These are phyloP conservation scores for Perognathus longimembris DNA, from an alignment of 2,113 vertebrate species.

Conservation along the genomic window DNA sequence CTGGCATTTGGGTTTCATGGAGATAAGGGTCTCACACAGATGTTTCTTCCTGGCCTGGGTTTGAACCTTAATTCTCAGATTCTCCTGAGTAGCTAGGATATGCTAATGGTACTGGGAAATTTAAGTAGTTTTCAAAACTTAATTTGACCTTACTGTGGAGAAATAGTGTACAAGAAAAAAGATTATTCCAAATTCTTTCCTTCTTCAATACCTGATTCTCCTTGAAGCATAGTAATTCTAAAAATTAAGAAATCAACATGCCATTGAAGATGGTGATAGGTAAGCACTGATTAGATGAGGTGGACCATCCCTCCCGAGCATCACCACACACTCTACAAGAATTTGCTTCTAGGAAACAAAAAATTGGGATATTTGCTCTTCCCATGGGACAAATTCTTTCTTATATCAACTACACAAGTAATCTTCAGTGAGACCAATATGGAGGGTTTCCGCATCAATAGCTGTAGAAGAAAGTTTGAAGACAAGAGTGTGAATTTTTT, in stretches of 20 bases:
- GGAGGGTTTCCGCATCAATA: neutral
- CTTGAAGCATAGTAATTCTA: neutral
- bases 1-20: too few relatives aligned
- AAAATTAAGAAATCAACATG: neutral
- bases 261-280: neutral
- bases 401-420: neutral
- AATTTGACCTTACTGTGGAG: too few relatives aligned
- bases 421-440: neutral
- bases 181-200: neutral
- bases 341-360: neutral
- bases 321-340: neutral
- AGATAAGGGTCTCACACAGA: too few relatives aligned
- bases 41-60: too few relatives aligned
- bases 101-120: too few relatives aligned
- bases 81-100: too few relatives aligned
- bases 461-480: neutral
- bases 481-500: conserved; percentile 17
- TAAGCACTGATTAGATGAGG: too few relatives aligned
- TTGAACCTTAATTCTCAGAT: too few relatives aligned
- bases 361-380: neutral
- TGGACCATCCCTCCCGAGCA: neutral
- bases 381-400: neutral
- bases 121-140: too few relatives aligned
- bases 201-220: neutral
- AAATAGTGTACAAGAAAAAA: too few relatives aligned